Percentiles rank a stretch among this genome's conserved stretches.
Evolutionary conservation across 2,113 vertebrate genomes (phyloP).

Genomic region (Xiphorhynchus elegans): DNA sequence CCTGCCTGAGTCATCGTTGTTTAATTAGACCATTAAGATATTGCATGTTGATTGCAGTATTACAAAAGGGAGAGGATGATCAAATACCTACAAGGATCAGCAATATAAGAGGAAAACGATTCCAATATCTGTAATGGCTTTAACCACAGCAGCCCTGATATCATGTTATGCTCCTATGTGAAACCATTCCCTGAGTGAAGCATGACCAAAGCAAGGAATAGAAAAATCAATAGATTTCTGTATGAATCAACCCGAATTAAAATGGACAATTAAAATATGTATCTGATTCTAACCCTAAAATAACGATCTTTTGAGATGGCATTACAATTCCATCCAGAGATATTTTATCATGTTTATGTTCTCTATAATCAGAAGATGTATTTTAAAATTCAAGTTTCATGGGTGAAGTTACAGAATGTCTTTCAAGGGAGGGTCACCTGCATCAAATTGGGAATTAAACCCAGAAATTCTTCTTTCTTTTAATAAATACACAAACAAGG

Average conservation of each 20-base stretch:
- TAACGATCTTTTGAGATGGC: not conserved
- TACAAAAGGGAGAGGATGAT: constrained; percentile 39
- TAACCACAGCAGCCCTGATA: not conserved
- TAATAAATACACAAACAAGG: not conserved
- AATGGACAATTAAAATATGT: not conserved
- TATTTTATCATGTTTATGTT: not conserved
- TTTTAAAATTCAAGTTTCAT: not conserved
- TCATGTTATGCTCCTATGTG: not conserved
- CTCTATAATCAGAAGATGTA: not conserved
- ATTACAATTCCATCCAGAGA: not conserved
- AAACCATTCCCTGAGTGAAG: not conserved
- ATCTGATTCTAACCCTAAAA: not conserved
- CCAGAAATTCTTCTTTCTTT: not conserved
- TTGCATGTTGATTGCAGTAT: constrained; percentile 63
- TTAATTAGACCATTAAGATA: constrained; percentile 74
- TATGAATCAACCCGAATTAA: not conserved
- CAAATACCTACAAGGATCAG: constrained; percentile 29
- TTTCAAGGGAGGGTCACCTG: not conserved
- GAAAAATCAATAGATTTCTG: not conserved
- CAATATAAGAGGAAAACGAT: not conserved
- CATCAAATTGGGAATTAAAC: not conserved
- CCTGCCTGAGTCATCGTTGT: constrained; percentile 57
- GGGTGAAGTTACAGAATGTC: not conserved
- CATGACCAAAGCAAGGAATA: not conserved
- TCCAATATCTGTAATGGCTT: not conserved